Conservation (phyloP, 2,113 vertebrate genomes). For the Zosterops japonicus region DNA sequence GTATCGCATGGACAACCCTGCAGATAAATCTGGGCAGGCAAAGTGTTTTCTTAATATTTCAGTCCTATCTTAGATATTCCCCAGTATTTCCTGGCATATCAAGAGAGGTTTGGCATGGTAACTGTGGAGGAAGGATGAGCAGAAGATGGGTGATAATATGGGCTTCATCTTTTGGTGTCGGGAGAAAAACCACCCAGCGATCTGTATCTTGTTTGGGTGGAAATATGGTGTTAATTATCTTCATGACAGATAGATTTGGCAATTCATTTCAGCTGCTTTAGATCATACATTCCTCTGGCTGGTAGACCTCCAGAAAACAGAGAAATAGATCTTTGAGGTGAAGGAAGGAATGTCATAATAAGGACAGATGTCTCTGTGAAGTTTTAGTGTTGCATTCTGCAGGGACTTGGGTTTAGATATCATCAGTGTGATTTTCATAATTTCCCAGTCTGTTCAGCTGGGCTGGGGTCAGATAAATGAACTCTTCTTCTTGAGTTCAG, state of each 20-base stretch:
- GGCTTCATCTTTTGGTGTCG: conserved; percentile 46
- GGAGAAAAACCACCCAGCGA: conserved; percentile 23
- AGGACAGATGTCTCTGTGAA: neutral
- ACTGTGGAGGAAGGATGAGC: conserved; percentile 4
- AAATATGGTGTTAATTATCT: conserved; percentile 53
- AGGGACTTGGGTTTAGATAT: neutral
- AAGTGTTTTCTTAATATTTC: conserved; percentile 27
- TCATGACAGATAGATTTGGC: conserved; percentile 50
- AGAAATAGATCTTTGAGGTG: conserved; percentile 31
- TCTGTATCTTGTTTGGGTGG: conserved; percentile 45
- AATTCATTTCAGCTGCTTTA: conserved; percentile 43
- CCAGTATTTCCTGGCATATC: conserved; percentile 60
- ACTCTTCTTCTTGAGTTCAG: neutral
- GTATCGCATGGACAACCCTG: neutral
- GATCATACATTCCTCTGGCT: conserved; percentile 28
- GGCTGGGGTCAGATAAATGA: neutral
- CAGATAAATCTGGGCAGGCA: neutral
- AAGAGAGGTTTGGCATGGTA: conserved; percentile 52
- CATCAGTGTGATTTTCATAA: neutral
- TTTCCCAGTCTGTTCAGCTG: neutral
- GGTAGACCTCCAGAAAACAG: conserved; percentile 26
- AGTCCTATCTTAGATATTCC: conserved; percentile 17
- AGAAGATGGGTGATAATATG: neutral
- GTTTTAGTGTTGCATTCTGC: conserved; percentile 1
- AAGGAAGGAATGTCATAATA: conserved; percentile 46